phyloP scores from a whole-genome alignment of 2,888 invertebrate species.

The Rhaphigaster nebulosa region DNA sequence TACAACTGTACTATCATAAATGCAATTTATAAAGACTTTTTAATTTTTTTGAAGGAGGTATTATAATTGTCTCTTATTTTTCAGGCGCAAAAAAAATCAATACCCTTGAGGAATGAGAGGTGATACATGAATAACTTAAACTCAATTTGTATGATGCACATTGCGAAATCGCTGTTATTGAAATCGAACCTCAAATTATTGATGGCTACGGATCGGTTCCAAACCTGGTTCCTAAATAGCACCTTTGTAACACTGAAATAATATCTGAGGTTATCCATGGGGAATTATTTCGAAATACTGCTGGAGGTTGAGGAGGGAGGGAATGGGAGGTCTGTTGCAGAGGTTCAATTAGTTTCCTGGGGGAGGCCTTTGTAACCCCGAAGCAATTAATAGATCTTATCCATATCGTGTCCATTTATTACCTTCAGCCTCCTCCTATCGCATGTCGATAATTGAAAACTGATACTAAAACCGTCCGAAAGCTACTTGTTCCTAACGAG shows the following conservation, averaged over 20 bases:
- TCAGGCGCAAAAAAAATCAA: too few relatives aligned
- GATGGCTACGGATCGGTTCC: background rate
- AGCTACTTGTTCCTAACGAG: background rate
- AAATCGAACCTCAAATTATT: background rate
- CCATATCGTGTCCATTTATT: slow-evolving; percentile 6
- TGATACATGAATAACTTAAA: too few relatives aligned
- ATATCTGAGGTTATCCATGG: background rate
- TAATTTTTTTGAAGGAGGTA: too few relatives aligned
- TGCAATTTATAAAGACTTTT: too few relatives aligned
- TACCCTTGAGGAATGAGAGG: too few relatives aligned
- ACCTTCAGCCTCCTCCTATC: background rate
- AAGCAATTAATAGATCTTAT: slow-evolving; percentile 24
- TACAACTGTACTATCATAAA: too few relatives aligned
- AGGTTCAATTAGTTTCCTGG: slow-evolving; percentile 19
- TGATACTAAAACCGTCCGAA: background rate
- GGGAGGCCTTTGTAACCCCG: background rate
- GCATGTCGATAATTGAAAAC: slow-evolving; percentile 1
- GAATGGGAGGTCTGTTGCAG: background rate
- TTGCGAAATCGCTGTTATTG: too few relatives aligned
- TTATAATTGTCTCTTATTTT: too few relatives aligned
- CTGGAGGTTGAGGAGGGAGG: background rate
- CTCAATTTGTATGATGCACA: too few relatives aligned
- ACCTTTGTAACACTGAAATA: background rate
- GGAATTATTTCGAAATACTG: background rate
- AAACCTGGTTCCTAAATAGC: background rate